phyloP scores from a whole-genome alignment of 1,140 invertebrate species.

The Drosophila ananassae region DNA sequence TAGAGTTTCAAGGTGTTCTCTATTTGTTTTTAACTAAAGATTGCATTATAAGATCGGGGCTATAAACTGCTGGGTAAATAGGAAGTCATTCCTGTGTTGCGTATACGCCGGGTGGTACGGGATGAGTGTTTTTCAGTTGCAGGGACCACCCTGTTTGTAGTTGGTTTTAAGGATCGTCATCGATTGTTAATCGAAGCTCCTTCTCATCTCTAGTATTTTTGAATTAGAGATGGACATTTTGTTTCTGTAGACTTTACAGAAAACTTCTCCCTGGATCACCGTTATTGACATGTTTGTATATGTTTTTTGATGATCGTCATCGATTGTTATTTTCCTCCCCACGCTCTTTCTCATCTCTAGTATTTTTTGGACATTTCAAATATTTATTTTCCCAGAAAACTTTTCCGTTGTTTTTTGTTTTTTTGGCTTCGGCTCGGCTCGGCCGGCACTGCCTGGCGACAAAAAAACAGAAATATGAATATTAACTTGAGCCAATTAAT shows the following conservation, averaged over 20 bases:
- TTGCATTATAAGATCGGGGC: conserved; percentile 5
- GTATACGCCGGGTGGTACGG: conserved; percentile 1
- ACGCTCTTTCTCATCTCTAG: conserved; percentile 3
- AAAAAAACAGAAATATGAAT: conserved; percentile 64
- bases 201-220: too few relatives aligned
- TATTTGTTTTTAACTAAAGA: conserved; percentile 6
- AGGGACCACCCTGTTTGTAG: too few relatives aligned
- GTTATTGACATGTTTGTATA: too few relatives aligned
- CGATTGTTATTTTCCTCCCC: conserved; percentile 32
- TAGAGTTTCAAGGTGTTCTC: conserved; percentile 21
- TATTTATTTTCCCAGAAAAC: conserved; percentile 21
- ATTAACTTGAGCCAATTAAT: conserved; percentile 79
- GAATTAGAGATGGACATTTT: too few relatives aligned
- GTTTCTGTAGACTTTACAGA: too few relatives aligned
- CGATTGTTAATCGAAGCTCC: too few relatives aligned
- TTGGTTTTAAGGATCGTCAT: too few relatives aligned
- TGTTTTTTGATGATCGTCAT: conserved; percentile 15
- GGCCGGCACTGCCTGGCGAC: conserved; percentile 39
- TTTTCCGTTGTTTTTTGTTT: conserved; percentile 35
- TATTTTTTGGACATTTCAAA: conserved; percentile 18
- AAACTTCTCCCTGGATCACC: too few relatives aligned
- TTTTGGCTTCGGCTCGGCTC: neutral
- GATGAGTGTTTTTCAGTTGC: too few relatives aligned
- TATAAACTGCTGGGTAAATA: conserved; percentile 7
- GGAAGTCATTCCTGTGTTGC: neutral